A percentile compares a stretch with the other conserved stretches of the same genome.
phyloP scores from a whole-genome alignment of 1,140 invertebrate species.

The Trigoniulus corallinus region DNA sequence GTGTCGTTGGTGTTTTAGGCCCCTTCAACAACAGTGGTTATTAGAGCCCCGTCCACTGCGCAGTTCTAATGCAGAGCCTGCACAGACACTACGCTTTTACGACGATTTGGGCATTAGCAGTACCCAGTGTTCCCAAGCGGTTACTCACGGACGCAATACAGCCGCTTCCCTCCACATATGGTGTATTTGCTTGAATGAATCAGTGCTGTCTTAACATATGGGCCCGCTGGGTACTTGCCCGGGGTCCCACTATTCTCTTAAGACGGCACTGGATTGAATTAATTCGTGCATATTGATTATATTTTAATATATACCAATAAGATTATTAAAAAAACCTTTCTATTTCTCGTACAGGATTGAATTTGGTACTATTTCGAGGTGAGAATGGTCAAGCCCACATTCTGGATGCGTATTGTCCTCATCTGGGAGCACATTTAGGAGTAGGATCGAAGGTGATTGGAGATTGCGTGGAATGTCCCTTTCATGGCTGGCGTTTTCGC shows the following conservation, averaged over 20 bases:
- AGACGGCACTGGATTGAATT: not conserved
- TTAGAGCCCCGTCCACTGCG: too few species aligned
- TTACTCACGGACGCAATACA: too few species aligned
- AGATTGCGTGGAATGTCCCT: slow-evolving; percentile 70
- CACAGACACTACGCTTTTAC: too few species aligned
- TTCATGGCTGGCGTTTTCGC: slow-evolving; percentile 68
- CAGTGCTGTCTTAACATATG: too few species aligned
- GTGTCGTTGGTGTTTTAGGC: too few species aligned
- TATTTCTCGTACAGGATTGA: slow-evolving; percentile 38
- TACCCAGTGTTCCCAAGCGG: too few species aligned
- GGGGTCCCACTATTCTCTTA: not conserved
- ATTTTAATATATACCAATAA: not conserved
- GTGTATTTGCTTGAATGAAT: too few species aligned
- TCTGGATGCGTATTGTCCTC: slow-evolving; percentile 73
- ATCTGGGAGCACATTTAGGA: slow-evolving; percentile 69
- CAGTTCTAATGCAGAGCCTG: too few species aligned
- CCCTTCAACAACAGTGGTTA: too few species aligned
- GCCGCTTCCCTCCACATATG: too few species aligned
- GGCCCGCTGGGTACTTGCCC: too few species aligned
- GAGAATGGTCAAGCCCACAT: slow-evolving; percentile 40
- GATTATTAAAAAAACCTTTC: not conserved
- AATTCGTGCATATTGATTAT: not conserved
- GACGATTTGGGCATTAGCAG: too few species aligned
- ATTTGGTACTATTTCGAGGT: slow-evolving; percentile 55
- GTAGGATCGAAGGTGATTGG: slow-evolving; percentile 53